A percentile compares a stretch with the other conserved stretches of the same genome.
These are phyloP conservation scores for Bubo bubo DNA, from an alignment of 2,113 vertebrate genomes.

Conservation along the genomic window DNA sequence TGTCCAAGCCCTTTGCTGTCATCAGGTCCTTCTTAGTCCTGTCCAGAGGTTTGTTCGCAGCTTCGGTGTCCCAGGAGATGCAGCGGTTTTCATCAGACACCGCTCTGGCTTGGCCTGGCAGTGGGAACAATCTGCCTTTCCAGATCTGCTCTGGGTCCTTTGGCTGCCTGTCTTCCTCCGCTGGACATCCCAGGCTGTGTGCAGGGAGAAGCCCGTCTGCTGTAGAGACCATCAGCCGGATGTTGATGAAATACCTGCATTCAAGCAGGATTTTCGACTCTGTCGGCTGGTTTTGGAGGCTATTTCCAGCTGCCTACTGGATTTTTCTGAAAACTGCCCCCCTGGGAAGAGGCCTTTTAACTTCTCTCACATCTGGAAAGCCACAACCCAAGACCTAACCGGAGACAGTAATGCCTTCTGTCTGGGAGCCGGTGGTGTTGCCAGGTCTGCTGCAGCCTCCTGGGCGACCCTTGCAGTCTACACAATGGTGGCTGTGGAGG, in stretches of 20 bases:
- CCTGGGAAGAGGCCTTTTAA: not conserved
- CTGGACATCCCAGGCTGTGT: not conserved
- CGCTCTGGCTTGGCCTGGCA: not conserved
- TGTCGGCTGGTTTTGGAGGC: not conserved
- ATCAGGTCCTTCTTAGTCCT: slow-evolving; percentile 4
- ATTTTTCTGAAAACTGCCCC: not conserved
- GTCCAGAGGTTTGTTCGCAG: slow-evolving; percentile 19
- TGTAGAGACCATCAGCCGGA: rapidly evolving
- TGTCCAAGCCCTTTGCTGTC: slow-evolving; percentile 28
- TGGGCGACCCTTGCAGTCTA: rapidly evolving
- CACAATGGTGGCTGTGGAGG: not conserved
- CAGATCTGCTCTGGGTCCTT: rapidly evolving
- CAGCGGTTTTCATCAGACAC: not conserved
- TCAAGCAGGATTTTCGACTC: not conserved
- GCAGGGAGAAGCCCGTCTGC: not conserved
- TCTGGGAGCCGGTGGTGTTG: rapidly evolving
- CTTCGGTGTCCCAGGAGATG: not conserved
- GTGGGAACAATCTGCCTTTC: not conserved
- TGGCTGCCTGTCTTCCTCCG: rapidly evolving
- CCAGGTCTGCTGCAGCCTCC: not conserved
- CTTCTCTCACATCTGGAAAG: not conserved
- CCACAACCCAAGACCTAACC: not conserved
- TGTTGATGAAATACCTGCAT: not conserved
- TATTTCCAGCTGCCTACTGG: not conserved
- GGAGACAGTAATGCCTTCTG: not conserved